Base-by-base conservation (phyloP, 2,888 invertebrate species). In the Spicauda simplicius region DNA sequence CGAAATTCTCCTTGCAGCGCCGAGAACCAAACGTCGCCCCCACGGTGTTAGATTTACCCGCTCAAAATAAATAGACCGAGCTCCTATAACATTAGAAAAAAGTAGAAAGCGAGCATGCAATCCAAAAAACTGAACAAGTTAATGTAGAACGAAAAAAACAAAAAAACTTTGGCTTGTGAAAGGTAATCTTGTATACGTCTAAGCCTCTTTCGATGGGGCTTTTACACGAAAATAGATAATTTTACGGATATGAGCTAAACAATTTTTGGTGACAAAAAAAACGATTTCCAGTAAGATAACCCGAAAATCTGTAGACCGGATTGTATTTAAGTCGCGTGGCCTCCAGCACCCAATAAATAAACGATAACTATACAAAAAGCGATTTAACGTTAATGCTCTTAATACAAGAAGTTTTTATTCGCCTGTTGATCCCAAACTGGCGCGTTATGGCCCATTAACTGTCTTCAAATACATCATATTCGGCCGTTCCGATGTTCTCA, bases 341-440 rank as follows among this genome's bases (percentile, higher is more conserved):
- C 45, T n/a, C 48, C 16, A 48, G 48, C 18, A 10, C 16, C 7
- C 8, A 33, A 56, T 56, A 63, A 63, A 48, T 50, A 30, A 50
- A 0, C 56, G 10, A 12, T 64, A 57, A 64, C 53, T 53, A 56
- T 53, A n/a, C 48, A 18, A 56, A 48, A 18, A 50, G 50, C 11
- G 64, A 12, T 58, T 52, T 52, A 50, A 18, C 50, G 14, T 48
- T n/a, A 65, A 58, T 19, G 53, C 7, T 50, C 20, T 53, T 58
- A 58, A 65, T 45, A 60, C 69, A 55, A 69, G 59, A 68, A 71
- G 67, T 83, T 87, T 89, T 88, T 88, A 88, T 84, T 76, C 69
- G 90, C 90, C 90, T 90, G 90, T 90, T 90, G 90, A 89, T 86
- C 79, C 62, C 77, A 79, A 78, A 83, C 76, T 75, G 78, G 73